These are phyloP conservation scores for Tachystola acroxantha DNA, from an alignment of 2,888 invertebrate genomes.

Conservation along the genomic window DNA sequence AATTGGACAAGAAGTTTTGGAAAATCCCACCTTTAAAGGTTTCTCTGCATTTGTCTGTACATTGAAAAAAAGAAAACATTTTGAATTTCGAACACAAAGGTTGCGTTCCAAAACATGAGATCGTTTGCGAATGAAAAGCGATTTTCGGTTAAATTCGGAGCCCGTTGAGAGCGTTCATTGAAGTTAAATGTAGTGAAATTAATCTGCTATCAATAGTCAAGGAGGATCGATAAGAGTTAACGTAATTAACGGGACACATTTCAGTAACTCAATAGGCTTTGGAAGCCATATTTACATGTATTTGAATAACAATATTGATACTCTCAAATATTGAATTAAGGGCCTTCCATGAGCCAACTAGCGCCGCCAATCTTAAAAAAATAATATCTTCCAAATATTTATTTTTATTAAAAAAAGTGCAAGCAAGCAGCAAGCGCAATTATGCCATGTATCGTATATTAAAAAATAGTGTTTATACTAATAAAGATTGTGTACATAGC, in stretches of 20 bases:
- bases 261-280: conserved; percentile 23
- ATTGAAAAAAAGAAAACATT: background rate
- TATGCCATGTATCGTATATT: too few species aligned
- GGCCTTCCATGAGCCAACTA: too few species aligned
- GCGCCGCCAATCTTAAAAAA: too few species aligned
- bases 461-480: too few species aligned
- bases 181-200: conserved; percentile 40
- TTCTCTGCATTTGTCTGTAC: too few species aligned
- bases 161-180: conserved; percentile 21
- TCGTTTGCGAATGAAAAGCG: conserved; percentile 2
- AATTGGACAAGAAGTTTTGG: too few species aligned
- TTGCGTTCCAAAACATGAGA: background rate
- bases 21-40: too few species aligned
- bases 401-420: too few species aligned
- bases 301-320: conserved; percentile 15
- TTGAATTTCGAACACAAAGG: background rate
- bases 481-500: too few species aligned
- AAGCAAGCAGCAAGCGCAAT: too few species aligned
- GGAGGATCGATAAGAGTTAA: conserved; percentile 33
- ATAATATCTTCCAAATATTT: too few species aligned
- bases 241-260: conserved; percentile 35
- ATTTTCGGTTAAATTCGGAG: background rate
- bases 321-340: background rate
- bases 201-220: conserved; percentile 41
- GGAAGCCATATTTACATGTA: conserved; percentile 29